Evolutionary conservation across 2,888 invertebrate genomes (phyloP), one percentile per base, ranked within the genome.

Genomic region (Drosophila yooni): DNA sequence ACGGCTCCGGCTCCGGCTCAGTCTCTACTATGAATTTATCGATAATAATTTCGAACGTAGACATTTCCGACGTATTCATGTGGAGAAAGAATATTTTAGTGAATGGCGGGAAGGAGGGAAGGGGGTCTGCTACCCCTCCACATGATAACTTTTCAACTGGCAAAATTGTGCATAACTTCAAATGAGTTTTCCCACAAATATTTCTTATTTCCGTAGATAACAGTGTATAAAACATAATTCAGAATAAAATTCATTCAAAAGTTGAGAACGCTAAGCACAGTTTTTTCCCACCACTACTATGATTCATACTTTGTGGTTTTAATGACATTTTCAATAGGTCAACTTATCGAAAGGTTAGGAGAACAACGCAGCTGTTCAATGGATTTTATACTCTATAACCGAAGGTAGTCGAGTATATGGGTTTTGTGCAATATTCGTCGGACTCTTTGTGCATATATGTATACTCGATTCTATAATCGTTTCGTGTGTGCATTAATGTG

Each of bases 321-420:
- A 62, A 65, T 62, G 48, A 5, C 15, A 3, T 33, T 56, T 76
- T 73, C 50, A 58, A 73, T 63, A 67, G 74, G 68, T 74, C 68
- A 78, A 58, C 40, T 31, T 2, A 40, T 10, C 31, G 36, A 75
- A 71, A 76, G 71, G 70, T 61, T 58, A 54, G 60, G 60, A 50
- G 52, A 64, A 75, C 53, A 33, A 18, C 52, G 51, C 77, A 79
- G 54, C 65, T 70, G 74, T 73, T 76, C 64, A 57, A 38, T 54
- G 21, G 13, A 1, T 48, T 38, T 50, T 18, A 48, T 43, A 29
- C 13, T 43, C 38, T 40, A 21, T 59, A 2, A 21, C 51, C 46
- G 15, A 8, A 25, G 4, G 25, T 46, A 15, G 4, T 15, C 0
- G 46, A 8, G 46, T 25, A 25, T 15, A 25, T 15, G 3, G 3